A percentile compares a stretch with the other conserved stretches of the same genome.
Evolutionary conservation across 2,888 invertebrate genomes (phyloP).

Genomic region (Tolmerus cingulatus): DNA sequence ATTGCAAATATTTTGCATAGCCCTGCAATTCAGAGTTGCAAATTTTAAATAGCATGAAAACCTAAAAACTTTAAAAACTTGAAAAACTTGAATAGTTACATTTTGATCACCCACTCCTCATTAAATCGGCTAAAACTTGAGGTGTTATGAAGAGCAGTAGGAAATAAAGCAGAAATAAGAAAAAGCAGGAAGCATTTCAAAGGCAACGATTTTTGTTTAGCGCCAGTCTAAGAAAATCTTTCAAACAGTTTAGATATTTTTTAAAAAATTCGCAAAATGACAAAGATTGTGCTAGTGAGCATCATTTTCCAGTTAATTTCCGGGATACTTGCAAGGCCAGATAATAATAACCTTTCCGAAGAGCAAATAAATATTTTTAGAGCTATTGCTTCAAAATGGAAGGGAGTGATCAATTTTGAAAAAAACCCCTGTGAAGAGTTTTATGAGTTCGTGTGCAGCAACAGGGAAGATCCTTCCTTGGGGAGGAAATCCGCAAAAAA

Average conservation of each 20-base stretch:
- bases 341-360: not conserved
- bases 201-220: not conserved
- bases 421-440: not conserved
- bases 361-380: not conserved
- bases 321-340: not conserved
- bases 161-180: not conserved
- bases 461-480: not conserved
- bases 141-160: not conserved
- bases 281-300: not conserved
- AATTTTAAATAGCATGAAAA: not conserved
- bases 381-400: not conserved
- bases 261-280: not conserved
- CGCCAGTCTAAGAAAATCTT: not conserved
- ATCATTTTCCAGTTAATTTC: not conserved
- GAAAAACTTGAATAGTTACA: not conserved
- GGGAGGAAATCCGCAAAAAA: not conserved
- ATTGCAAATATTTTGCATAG: not conserved
- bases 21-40: not conserved
- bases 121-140: not conserved
- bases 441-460: not conserved
- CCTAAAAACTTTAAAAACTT: not conserved
- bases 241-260: not conserved
- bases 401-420: not conserved
- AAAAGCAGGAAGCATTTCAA: not conserved
- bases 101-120: not conserved